Evolutionary conservation across 2,797 vertebrate genomes (phyloP).

Genomic region (Sitta carolinensis): DNA sequence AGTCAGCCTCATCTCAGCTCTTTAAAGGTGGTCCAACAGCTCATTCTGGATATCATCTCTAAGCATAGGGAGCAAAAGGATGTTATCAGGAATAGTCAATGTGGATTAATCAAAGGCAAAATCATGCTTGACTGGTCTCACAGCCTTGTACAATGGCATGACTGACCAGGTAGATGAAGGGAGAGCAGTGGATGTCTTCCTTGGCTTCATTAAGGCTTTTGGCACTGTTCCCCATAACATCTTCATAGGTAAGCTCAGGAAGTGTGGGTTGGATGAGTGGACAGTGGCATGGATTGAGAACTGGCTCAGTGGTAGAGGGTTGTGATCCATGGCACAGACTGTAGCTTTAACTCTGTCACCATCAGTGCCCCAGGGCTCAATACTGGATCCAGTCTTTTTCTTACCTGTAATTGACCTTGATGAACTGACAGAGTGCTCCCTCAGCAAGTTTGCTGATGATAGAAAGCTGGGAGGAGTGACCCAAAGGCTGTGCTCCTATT

Average conservation of each 20-base stretch:
- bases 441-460: neutral
- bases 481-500: neutral
- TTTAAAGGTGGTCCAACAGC: neutral
- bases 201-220: neutral
- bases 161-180: neutral
- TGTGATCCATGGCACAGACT: neutral
- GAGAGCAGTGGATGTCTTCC: too few species aligned
- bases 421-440: neutral
- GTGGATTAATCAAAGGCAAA: neutral
- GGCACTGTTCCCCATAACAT: neutral
- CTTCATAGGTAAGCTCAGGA: fast-evolving
- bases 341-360: neutral
- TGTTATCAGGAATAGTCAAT: neutral
- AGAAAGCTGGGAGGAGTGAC: neutral
- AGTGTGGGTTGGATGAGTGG: fast-evolving
- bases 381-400: neutral
- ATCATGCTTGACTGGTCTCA: too few species aligned
- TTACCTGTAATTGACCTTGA: neutral
- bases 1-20: neutral
- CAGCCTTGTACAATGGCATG: neutral
- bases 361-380: neutral
- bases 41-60: neutral
- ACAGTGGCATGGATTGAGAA: neutral
- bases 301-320: neutral
- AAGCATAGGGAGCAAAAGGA: neutral